Evolutionary conservation across 2,113 vertebrate species (phyloP).

Genomic region (Anoplopoma fimbria): DNA sequence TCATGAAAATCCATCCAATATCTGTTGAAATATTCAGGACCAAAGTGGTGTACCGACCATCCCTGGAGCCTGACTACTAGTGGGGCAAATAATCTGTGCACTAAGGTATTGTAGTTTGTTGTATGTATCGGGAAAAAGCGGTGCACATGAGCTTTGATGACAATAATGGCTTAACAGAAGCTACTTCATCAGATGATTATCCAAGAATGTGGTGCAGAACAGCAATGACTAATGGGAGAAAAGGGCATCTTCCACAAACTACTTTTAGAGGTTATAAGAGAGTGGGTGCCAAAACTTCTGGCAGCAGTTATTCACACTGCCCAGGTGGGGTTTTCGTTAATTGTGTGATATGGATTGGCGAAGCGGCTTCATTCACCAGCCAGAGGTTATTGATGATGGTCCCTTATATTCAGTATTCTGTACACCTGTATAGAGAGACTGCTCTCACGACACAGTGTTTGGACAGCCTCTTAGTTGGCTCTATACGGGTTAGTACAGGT

Average conservation of each 20-base stretch:
- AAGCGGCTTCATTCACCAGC: constrained; percentile 46
- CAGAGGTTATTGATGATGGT: constrained; percentile 68
- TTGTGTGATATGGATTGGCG: constrained; percentile 63
- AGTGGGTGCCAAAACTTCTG: constrained; percentile 16
- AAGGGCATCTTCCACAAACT: not conserved
- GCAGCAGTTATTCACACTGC: constrained; percentile 40
- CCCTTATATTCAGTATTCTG: constrained; percentile 54
- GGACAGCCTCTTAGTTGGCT: constrained; percentile 65
- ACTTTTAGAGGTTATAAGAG: constrained; percentile 16
- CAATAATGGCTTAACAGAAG: not conserved
- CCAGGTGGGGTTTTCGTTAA: constrained; percentile 54
- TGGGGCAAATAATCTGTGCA: not conserved
- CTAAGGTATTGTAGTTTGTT: not conserved
- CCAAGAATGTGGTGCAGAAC: not conserved
- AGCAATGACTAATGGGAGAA: no score
- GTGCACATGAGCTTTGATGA: not conserved
- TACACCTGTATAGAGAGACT: constrained; percentile 52
- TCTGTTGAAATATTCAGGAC: not conserved
- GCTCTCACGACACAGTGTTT: constrained; percentile 51
- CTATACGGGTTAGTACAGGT: constrained; percentile 36
- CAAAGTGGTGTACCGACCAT: not conserved
- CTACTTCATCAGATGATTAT: not conserved
- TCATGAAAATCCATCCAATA: not conserved
- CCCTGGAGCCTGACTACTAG: not conserved
- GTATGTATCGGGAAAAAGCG: not conserved